Conservation (phyloP, 2,113 vertebrate genomes). For the Mastomys coucha region DNA sequence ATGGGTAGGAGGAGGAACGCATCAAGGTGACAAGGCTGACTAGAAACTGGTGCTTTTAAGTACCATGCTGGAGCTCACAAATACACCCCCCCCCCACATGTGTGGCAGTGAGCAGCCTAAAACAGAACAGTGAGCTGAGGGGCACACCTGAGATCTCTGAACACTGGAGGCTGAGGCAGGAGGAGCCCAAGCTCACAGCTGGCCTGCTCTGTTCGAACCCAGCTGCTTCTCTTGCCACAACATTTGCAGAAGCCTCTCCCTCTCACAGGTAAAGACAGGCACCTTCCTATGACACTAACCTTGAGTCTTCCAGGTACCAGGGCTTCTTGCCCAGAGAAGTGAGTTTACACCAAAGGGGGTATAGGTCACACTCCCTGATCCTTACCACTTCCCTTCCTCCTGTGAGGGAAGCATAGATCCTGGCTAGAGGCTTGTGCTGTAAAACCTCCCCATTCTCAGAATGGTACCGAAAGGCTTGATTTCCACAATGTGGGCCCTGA, state of each 20-base stretch:
- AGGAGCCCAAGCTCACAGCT: neutral
- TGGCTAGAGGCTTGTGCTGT: neutral
- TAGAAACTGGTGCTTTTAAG: rapidly evolving
- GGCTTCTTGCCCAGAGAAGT: neutral
- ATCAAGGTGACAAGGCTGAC: neutral
- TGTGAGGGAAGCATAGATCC: neutral
- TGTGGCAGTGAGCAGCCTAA: neutral
- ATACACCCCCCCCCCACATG: neutral
- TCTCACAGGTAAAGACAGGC: neutral
- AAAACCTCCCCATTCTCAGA: neutral
- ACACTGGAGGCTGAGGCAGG: neutral
- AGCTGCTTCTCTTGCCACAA: no score
- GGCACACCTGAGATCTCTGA: neutral
- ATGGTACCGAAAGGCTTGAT: neutral
- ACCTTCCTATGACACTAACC: neutral
- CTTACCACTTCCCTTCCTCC: neutral
- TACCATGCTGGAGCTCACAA: rapidly evolving
- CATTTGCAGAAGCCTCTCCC: neutral
- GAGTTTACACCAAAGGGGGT: neutral
- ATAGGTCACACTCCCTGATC: neutral
- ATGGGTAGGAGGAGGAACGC: no score
- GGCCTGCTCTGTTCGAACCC: neutral
- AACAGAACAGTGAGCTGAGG: neutral
- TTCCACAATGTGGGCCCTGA: rapidly evolving
- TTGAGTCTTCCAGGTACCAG: neutral